These are phyloP conservation scores for Hypolimnas misippus DNA, from an alignment of 2,888 invertebrate species.

Conservation along the genomic window DNA sequence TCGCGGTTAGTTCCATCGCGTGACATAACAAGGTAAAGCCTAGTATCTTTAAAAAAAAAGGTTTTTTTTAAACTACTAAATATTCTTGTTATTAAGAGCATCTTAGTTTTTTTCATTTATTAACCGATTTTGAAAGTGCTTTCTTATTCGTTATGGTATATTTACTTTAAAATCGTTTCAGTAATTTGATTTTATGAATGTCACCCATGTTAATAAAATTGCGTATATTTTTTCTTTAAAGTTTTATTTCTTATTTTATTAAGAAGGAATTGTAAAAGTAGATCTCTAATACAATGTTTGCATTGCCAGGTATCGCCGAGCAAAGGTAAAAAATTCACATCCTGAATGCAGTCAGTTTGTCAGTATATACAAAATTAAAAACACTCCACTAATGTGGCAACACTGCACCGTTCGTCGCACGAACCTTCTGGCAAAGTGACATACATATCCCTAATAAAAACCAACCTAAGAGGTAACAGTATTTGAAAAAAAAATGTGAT, in stretches of 20 bases:
- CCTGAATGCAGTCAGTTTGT: slow-evolving; percentile 70
- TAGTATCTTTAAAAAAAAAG: slow-evolving; percentile 1
- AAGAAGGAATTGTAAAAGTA: too few species aligned
- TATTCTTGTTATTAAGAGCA: too few species aligned
- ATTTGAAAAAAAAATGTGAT: slow-evolving; percentile 75
- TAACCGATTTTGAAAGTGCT: too few species aligned
- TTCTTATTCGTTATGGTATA: too few species aligned
- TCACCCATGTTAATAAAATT: too few species aligned
- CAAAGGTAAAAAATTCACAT: slow-evolving; percentile 72
- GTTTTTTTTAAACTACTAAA: background rate
- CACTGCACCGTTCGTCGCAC: slow-evolving; percentile 52
- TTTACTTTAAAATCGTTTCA: too few species aligned
- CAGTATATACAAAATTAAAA: slow-evolving; percentile 52
- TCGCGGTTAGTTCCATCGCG: slow-evolving; percentile 84
- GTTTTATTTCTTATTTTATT: too few species aligned
- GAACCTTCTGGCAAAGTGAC: slow-evolving; percentile 49
- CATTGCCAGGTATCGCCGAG: slow-evolving; percentile 64
- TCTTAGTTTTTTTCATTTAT: too few species aligned
- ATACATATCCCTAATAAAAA: slow-evolving; percentile 50
- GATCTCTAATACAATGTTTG: slow-evolving; percentile 13
- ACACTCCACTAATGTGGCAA: slow-evolving; percentile 63
- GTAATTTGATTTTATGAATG: too few species aligned
- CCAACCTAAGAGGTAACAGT: slow-evolving; percentile 68
- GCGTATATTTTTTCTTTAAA: too few species aligned
- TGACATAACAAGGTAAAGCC: slow-evolving; percentile 76